Evolutionary conservation across 2,888 invertebrate species (phyloP).

Genomic region (Cataglyphis livida): DNA sequence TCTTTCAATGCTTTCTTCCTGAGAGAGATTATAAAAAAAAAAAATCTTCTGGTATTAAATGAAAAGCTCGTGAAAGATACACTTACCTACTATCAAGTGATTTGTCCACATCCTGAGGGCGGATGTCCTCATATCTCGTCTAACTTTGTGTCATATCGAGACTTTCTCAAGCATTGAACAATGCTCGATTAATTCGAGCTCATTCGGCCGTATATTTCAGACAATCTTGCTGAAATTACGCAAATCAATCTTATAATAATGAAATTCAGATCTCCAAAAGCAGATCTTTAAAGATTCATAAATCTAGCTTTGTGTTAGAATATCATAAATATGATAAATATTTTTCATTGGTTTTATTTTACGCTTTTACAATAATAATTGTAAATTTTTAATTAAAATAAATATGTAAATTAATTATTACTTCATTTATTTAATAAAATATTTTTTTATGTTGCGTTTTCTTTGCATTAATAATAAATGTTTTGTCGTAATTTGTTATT

Average conservation of each 20-base stretch:
- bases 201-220: constrained; percentile 12
- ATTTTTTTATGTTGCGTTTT: not conserved
- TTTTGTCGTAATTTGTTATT: not conserved
- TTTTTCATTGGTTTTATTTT: not conserved
- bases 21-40: constrained; percentile 5
- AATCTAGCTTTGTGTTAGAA: not conserved
- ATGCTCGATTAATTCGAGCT: constrained; percentile 13
- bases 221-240: constrained; percentile 27
- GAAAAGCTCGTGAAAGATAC: not conserved
- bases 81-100: constrained; percentile 70
- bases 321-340: constrained; percentile 1
- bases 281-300: not conserved
- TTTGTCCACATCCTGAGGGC: constrained; percentile 65
- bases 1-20: constrained; percentile 19
- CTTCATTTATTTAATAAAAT: not conserved
- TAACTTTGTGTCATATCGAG: constrained; percentile 57
- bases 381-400: not conserved
- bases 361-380: not conserved
- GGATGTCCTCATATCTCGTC: constrained; percentile 52
- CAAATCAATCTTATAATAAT: constrained; percentile 8
- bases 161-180: constrained; percentile 47
- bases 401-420: not conserved
- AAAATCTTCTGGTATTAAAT: constrained; percentile 16
- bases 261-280: not conserved
- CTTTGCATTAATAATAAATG: not conserved